These are phyloP conservation scores for Carcina quercana DNA, from an alignment of 2,888 invertebrate genomes.

Conservation along the genomic window DNA sequence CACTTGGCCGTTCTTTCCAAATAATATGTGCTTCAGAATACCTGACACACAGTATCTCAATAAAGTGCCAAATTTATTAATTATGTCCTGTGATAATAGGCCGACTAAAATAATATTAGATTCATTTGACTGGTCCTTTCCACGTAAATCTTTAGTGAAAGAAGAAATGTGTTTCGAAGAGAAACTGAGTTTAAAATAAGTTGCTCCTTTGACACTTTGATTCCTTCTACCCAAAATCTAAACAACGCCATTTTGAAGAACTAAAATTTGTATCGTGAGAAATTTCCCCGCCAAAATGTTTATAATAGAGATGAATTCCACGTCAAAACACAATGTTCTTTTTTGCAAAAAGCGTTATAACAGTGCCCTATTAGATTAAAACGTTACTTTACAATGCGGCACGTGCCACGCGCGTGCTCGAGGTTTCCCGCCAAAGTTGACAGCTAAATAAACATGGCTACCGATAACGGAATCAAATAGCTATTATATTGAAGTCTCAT, in stretches of 20 bases:
- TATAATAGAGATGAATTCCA: constrained; percentile 36
- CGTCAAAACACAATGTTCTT: constrained; percentile 23
- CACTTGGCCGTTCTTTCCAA: too few relatives aligned
- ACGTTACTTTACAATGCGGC: constrained; percentile 38
- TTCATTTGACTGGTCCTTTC: constrained; percentile 83
- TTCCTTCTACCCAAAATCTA: too few relatives aligned
- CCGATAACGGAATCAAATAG: constrained; percentile 61
- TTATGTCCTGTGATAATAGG: not conserved
- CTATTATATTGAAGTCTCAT: too few relatives aligned
- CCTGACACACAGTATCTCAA: too few relatives aligned
- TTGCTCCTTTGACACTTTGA: too few relatives aligned
- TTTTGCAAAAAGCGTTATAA: constrained; percentile 32
- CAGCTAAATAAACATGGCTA: constrained; percentile 65
- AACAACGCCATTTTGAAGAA: too few relatives aligned
- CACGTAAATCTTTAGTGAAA: constrained; percentile 88
- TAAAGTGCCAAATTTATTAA: too few relatives aligned
- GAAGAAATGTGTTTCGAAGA: constrained; percentile 82
- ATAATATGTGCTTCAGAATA: too few relatives aligned
- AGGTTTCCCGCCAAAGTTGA: constrained; percentile 35
- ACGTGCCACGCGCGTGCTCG: constrained; percentile 49
- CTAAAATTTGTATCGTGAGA: too few relatives aligned
- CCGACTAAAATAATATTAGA: constrained; percentile 39
- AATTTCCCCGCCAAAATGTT: too few relatives aligned
- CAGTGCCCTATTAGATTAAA: constrained; percentile 52
- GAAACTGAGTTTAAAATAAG: constrained; percentile 80